Base-by-base conservation (phyloP, 1,140 invertebrate species). In the Batillaria attramentaria region DNA sequence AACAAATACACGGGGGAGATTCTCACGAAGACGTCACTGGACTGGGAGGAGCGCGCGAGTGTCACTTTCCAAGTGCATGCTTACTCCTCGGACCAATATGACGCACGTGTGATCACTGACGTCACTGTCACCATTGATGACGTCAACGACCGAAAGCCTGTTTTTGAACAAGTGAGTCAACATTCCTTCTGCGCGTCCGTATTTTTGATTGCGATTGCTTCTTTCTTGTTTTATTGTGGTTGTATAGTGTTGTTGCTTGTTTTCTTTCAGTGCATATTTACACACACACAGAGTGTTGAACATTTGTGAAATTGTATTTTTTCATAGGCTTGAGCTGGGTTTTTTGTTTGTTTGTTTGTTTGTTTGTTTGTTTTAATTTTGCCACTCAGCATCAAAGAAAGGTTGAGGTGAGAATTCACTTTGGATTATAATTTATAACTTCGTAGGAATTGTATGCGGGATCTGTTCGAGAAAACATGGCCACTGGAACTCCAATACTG, bases 361-460 rank as follows among this genome's bases (percentile, higher is more conserved):
- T 66, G 20, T 33, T 20, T 3, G 20, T 66, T 20, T 35, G 0
- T 35, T 66, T 66, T 33, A 37, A 13, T 3, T n/a, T 39, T 41
- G 37, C n/a, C 10, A 60, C 68, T n/a, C n/a, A n/a, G n/a, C n/a
- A n/a, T n/a, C n/a, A n/a, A n/a, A n/a, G n/a, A n/a, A n/a, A n/a
- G n/a, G n/a, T n/a, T n/a, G n/a, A n/a, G n/a, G n/a, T n/a, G n/a
- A n/a, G n/a, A n/a, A n/a, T n/a, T n/a, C n/a, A n/a, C n/a, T n/a
- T n/a, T n/a, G n/a, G n/a, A n/a, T n/a, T n/a, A n/a, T n/a, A n/a
- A n/a, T n/a, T n/a, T n/a, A n/a, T n/a, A n/a, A n/a, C n/a, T n/a
- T n/a, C n/a, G n/a, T n/a, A 70, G 68, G 68, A 46, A 3, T 20
- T 70, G 20, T 70, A 70, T 37, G n/a, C 43, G n/a, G 42, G 28